phyloP scores from a whole-genome alignment of 2,888 invertebrate genomes.

The Heliconius hortense region DNA sequence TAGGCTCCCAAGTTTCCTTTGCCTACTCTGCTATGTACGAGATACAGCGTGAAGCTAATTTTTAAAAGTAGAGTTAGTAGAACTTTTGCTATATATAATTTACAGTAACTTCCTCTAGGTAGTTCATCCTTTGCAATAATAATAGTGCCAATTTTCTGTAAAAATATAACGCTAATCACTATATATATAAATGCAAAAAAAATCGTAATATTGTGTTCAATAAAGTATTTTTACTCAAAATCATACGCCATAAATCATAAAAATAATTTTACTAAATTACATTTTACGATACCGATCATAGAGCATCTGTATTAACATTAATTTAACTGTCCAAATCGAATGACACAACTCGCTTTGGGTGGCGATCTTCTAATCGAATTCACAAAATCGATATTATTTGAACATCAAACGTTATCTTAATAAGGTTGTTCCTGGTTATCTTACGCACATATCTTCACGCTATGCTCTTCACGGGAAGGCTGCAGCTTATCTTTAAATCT shows the following conservation, averaged over 20 bases:
- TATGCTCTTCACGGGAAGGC: constrained; percentile 7
- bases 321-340: neutral
- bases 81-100: neutral
- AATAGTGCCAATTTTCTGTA: too few species aligned
- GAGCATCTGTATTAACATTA: neutral
- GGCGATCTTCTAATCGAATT: neutral
- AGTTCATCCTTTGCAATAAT: neutral
- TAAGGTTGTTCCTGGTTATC: constrained; percentile 16
- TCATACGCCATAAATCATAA: neutral
- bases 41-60: too few species aligned
- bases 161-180: too few species aligned
- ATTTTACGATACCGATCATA: neutral
- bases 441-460: constrained; percentile 16
- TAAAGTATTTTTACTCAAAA: neutral
- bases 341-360: constrained; percentile 5
- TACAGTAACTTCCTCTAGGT: neutral
- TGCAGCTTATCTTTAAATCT: constrained; percentile 14
- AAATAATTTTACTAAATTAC: neutral
- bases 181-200: too few species aligned
- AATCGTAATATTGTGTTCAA: neutral
- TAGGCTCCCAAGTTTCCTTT: too few species aligned
- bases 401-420: constrained; percentile 14
- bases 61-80: neutral
- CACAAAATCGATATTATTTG: constrained; percentile 15
- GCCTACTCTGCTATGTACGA: too few species aligned